Base-by-base conservation (phyloP, 2,888 invertebrate genomes). In the Dynastes tityus region DNA sequence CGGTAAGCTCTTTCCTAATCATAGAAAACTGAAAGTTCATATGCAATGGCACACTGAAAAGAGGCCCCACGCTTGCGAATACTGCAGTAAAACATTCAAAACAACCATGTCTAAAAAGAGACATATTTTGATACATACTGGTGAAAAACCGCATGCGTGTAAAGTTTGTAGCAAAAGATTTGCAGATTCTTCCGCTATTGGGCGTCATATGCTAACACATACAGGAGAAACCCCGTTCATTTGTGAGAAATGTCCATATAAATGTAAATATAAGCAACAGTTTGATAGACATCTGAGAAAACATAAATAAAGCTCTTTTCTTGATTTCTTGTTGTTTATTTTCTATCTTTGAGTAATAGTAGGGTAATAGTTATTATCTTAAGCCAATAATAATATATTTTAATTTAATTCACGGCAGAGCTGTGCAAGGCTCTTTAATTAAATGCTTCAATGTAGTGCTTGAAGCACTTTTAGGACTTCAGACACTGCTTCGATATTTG, bases 141-240 rank as follows among this genome's bases (percentile, higher is more conserved):
- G 55, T 16, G 55, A 55, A 16, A 55, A 16, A 3, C 55, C 55
- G 6, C 16, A 55, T 55, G 16, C 55, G 6, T 55, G 55, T 55
- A 55, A 55, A n/a, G 55, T 55, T n/a, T 55, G 55, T 6, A n/a
- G 16, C 13, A 55, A 55, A 55, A 55, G 55, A 55, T 55, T 55
- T 55, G 55, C 16, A 55, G 55, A 55, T 55, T n/a, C n/a, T n/a
- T n/a, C 16, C 13, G 16, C 55, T n/a, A 16, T 55, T n/a, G n/a
- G 16, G 4, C 55, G 55, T 8, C 55, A 55, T 55, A 55, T 55
- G 55, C 5, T 55, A 13, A 55, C 55, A 3, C 55, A 55, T n/a
- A 55, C 55, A 5, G 55, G 55, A 3, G 55, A 55, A n/a, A 55
- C 55, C n/a, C n/a, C n/a, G 6, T 55, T 55, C 16, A 13, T n/a